A percentile compares a stretch with the other conserved stretches of the same genome.
phyloP scores from a whole-genome alignment of 2,797 vertebrate species.

The Xiphorhynchus erythropygius region DNA sequence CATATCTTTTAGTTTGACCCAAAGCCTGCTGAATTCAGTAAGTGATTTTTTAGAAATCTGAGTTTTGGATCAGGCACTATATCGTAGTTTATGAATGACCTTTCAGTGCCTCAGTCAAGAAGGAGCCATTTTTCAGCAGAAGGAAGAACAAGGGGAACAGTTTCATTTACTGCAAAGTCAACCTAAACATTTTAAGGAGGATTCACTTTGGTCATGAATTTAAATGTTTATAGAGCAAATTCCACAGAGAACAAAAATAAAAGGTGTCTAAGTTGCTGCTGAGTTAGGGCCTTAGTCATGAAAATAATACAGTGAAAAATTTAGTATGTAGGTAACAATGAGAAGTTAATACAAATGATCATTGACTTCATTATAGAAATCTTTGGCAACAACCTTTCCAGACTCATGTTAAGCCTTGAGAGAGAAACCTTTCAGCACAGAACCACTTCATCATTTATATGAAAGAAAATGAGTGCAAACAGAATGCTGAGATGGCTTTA shows the following conservation, averaged over 20 bases:
- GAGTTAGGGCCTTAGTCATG: conserved; percentile 30
- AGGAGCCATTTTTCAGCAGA: not conserved
- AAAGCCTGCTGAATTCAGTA: not conserved
- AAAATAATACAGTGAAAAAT: conserved; percentile 54
- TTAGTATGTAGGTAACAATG: conserved; percentile 48
- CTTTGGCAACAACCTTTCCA: conserved; percentile 68
- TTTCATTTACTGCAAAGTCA: conserved; percentile 6
- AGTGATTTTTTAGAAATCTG: not conserved
- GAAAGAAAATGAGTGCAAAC: conserved; percentile 78
- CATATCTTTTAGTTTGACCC: not conserved
- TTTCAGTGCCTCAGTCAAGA: not conserved
- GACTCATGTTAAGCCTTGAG: conserved; percentile 62
- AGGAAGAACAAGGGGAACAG: not conserved
- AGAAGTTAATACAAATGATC: conserved; percentile 60
- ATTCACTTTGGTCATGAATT: not conserved
- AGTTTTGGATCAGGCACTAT: not conserved
- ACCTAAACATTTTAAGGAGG: not conserved
- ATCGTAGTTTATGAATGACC: not conserved
- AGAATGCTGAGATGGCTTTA: conserved; percentile 79
- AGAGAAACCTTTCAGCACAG: conserved; percentile 48
- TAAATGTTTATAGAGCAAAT: not conserved
- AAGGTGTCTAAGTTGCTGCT: conserved; percentile 29
- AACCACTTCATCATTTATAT: conserved; percentile 76
- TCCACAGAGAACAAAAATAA: conserved; percentile 22
- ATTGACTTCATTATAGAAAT: conserved; percentile 59